Evolutionary conservation across 2,113 vertebrate genomes (phyloP).

Genomic region (Patagioenas fasciata): DNA sequence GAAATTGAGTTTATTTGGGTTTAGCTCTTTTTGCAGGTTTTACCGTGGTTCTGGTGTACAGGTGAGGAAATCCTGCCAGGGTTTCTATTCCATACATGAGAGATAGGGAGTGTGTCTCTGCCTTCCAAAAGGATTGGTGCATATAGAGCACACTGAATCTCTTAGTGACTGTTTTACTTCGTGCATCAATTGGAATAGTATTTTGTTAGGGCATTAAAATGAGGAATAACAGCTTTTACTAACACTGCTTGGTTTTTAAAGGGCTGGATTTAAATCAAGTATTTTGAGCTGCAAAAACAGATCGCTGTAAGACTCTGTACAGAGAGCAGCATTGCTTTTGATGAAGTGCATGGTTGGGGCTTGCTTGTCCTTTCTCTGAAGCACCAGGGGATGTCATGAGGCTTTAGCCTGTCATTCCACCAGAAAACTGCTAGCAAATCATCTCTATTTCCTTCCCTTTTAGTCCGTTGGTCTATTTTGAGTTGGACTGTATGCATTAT

Average conservation of each 20-base stretch:
- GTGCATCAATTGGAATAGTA: rapidly evolving
- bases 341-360: rapidly evolving
- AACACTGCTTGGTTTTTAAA: not conserved
- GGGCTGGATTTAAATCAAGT: not conserved
- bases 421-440: not conserved
- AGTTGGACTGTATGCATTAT: rapidly evolving
- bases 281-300: not conserved
- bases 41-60: rapidly evolving
- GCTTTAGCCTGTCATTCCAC: not conserved
- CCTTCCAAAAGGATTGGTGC: rapidly evolving
- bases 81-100: rapidly evolving
- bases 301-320: rapidly evolving
- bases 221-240: not conserved
- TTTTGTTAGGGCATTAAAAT: rapidly evolving
- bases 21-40: not conserved
- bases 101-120: rapidly evolving
- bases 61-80: rapidly evolving
- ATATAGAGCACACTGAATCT: rapidly evolving
- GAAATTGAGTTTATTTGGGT: rapidly evolving
- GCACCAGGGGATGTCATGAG: rapidly evolving
- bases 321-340: rapidly evolving
- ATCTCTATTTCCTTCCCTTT: conserved; percentile 20
- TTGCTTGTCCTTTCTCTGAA: not conserved
- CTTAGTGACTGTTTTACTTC: not conserved
- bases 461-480: not conserved